A percentile compares a stretch with the other conserved stretches of the same genome.
Evolutionary conservation across 2,113 vertebrate species (phyloP).

Genomic region (cattle (Bos taurus)): ARS-UCD2.0 NC_037335.1:101212001-101212500

Average conservation of each 20-base stretch:
- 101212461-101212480: conserved; percentile 33
- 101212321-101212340: not conserved
- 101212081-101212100: not conserved
- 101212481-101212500: conserved; percentile 21
- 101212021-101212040: not conserved
- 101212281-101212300: not conserved
- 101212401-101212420: not conserved
- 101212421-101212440: not conserved
- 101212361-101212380: not conserved
- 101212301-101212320: not conserved
- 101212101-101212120: not conserved
- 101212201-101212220: not conserved
- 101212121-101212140: not conserved
- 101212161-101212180: not conserved
- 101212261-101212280: not conserved
- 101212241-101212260: not conserved
- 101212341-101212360: not conserved
- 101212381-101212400: not conserved
- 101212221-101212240: not conserved
- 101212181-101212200: not conserved
- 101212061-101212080: not conserved
- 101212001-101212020: not conserved
- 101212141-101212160: not conserved
- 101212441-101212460: conserved; percentile 3
- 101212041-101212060: not conserved